phyloP scores from a whole-genome alignment of 2,888 invertebrate species.

The Orthosia incerta region DNA sequence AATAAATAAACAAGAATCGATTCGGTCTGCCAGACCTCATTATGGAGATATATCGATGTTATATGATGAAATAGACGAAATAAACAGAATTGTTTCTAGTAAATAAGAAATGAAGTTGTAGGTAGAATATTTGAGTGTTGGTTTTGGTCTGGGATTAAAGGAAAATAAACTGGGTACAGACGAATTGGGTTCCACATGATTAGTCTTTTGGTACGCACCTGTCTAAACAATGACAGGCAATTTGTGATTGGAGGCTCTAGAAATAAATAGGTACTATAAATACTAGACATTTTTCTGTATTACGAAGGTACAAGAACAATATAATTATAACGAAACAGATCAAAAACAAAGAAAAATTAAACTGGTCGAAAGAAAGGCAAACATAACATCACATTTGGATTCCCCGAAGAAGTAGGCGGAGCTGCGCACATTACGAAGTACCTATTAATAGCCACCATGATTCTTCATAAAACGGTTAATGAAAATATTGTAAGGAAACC shows the following conservation, averaged over 20 bases:
- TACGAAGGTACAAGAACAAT: background rate
- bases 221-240: conserved; percentile 15
- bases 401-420: background rate
- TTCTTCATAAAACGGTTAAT: too few species aligned
- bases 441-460: too few species aligned
- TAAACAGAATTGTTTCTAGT: conserved; percentile 7
- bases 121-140: background rate
- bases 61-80: conserved; percentile 16
- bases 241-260: conserved; percentile 18
- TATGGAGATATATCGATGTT: conserved; percentile 33
- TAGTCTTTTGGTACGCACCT: conserved; percentile 14
- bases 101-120: conserved; percentile 10
- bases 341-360: background rate
- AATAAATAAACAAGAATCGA: conserved; percentile 40
- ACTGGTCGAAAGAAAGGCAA: background rate
- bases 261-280: conserved; percentile 7
- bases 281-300: background rate
- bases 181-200: conserved; percentile 13
- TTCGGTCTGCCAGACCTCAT: conserved; percentile 40
- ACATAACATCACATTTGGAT: background rate
- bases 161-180: conserved; percentile 13
- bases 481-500: too few species aligned
- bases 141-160: conserved; percentile 32
- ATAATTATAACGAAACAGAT: background rate
- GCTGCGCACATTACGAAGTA: too few species aligned